These are phyloP conservation scores for Clostera curtula DNA, from an alignment of 2,888 invertebrate species.

Conservation along the genomic window DNA sequence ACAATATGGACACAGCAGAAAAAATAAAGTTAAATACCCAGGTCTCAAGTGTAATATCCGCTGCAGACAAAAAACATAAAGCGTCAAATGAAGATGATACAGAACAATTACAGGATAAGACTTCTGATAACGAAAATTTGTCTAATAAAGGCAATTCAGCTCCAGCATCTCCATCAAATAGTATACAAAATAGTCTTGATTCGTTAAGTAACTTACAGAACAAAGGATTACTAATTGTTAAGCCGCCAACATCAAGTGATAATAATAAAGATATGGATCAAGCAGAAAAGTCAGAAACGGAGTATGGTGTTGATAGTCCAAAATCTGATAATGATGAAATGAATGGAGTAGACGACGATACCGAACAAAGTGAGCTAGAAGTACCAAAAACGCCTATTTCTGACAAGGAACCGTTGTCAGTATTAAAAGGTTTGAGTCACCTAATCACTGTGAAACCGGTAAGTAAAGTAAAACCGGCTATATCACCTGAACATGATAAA, in stretches of 20 bases:
- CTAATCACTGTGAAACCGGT: conserved; percentile 47
- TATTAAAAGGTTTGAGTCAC: conserved; percentile 46
- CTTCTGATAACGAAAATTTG: too few species aligned
- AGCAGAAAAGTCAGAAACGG: conserved; percentile 1
- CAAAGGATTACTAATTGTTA: background rate
- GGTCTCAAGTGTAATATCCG: too few species aligned
- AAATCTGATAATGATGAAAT: conserved; percentile 6
- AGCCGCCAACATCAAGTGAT: background rate
- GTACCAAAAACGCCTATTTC: background rate
- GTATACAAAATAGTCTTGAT: conserved; percentile 1
- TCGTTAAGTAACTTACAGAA: conserved; percentile 1
- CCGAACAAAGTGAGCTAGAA: conserved; percentile 4
- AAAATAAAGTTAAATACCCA: too few species aligned
- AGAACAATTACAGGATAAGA: too few species aligned
- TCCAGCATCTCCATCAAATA: conserved; percentile 2
- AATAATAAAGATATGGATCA: conserved; percentile 4
- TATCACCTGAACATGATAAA: conserved; percentile 6
- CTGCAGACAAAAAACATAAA: too few species aligned
- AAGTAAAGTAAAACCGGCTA: conserved; percentile 19
- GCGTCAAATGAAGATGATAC: too few species aligned
- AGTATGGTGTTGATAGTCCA: conserved; percentile 4
- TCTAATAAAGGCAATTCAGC: background rate
- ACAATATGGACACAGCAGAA: conserved; percentile 5
- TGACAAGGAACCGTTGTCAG: conserved; percentile 26
- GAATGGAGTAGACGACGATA: conserved; percentile 2